Percentiles rank a stretch among this genome's conserved stretches.
phyloP scores from a whole-genome alignment of 2,888 invertebrate genomes.

The Ceriagrion tenellum region DNA sequence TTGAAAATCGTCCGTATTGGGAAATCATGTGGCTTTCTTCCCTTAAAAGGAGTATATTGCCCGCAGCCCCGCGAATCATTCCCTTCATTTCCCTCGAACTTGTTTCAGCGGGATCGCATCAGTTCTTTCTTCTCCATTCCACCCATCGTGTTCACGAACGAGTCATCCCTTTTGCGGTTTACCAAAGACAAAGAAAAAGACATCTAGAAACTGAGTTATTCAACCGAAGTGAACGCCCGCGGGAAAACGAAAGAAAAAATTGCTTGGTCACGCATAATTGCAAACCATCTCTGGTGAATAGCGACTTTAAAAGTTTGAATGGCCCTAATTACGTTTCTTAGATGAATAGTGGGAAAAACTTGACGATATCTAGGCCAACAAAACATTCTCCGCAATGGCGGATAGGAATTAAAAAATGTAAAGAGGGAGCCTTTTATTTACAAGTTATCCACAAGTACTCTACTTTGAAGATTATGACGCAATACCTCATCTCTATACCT shows the following conservation, averaged over 20 bases:
- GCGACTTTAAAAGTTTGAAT: background rate
- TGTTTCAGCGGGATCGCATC: background rate
- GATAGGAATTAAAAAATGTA: too few relatives aligned
- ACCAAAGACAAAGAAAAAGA: background rate
- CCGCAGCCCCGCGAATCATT: background rate
- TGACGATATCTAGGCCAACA: background rate
- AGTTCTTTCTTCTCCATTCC: background rate
- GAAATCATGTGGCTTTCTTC: background rate
- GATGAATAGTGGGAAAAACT: too few relatives aligned
- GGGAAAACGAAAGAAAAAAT: background rate
- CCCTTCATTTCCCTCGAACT: background rate
- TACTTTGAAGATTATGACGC: too few relatives aligned
- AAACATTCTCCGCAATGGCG: background rate
- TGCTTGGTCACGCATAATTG: background rate
- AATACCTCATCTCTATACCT: too few relatives aligned
- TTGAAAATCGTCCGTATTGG: background rate
- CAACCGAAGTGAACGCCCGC: background rate
- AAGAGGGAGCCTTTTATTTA: too few relatives aligned
- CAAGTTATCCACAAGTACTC: too few relatives aligned
- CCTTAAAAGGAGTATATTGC: background rate
- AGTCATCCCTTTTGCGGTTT: background rate
- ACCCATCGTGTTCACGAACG: background rate
- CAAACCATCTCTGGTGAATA: background rate
- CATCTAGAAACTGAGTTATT: background rate
- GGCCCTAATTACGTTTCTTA: background rate